Evolutionary conservation across 92 coral and sea anemone species (phyloP).

Genomic region (Porites rus): DNA sequence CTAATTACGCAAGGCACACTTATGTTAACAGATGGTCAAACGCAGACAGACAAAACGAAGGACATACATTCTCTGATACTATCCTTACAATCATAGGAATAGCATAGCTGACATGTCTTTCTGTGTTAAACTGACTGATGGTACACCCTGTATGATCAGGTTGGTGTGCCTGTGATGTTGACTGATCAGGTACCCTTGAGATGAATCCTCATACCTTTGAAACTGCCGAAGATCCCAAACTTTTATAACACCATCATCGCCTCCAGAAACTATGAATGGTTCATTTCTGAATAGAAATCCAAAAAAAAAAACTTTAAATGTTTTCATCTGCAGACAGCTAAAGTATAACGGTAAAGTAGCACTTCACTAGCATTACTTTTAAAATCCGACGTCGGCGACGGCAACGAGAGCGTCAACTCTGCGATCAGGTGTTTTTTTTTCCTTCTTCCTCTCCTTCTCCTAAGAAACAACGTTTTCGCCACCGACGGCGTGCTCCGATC

Average conservation of each 20-base stretch:
- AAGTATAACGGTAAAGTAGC: no score
- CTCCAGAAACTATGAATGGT: slow-evolving; percentile 95
- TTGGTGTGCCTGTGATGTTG: not conserved
- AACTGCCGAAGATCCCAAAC: slow-evolving; percentile 98
- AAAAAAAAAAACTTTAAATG: not conserved
- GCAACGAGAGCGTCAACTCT: no score
- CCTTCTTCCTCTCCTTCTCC: no score
- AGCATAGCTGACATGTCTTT: not conserved
- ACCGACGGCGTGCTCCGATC: no score
- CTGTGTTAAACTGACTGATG: not conserved
- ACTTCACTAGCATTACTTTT: no score
- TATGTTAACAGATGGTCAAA: no score
- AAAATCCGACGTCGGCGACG: no score
- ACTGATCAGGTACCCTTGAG: not conserved
- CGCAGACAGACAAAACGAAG: not conserved
- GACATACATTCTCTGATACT: not conserved
- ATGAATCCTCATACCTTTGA: slow-evolving; percentile 69
- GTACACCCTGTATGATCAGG: not conserved
- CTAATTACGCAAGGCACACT: no score
- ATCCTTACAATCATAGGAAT: no score
- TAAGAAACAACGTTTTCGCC: no score
- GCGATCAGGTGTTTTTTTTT: no score
- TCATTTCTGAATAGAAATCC: slow-evolving; percentile 76
- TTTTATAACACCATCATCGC: slow-evolving; percentile 96
- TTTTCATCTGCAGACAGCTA: no score